Base-by-base conservation (phyloP, 2,113 vertebrate species). In the Microtus oregoni region DNA sequence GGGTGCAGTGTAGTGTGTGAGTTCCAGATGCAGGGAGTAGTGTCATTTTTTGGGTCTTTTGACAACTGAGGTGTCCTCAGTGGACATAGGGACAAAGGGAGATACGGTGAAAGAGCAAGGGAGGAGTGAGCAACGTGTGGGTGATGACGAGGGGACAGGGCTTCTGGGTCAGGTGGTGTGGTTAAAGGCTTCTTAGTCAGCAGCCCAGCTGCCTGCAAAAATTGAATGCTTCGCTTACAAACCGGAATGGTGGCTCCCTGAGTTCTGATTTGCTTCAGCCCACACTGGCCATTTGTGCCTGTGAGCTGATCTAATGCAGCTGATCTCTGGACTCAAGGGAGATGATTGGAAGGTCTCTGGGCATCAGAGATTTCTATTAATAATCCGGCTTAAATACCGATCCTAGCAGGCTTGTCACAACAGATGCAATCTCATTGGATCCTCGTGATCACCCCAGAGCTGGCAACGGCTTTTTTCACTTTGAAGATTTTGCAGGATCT, bases 171-270 rank as follows among this genome's bases (percentile, higher is more conserved):
- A 96, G 97, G 94, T 96, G 88, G 94, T 87, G 41, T 92, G 96
- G 97, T 97, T 96, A 95, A 94, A 76, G 95, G 65, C 68, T 90
- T 79, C 95, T 93, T 97, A 95, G 96, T 97, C 91, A 97, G 93
- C 90, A 94, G 94, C 93, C 94, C 97, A 97, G 97, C 95, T 97
- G 97, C 95, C 96, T 97, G 85, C 94, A 96, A 95, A 86, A 96
- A 87, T 68, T 44, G 91, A 96, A 92, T 85, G 95, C 91, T 94
- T 95, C 85, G 95, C 90, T 94, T 94, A 72, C 78, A 94, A 95
- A 89, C 78, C 55, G 67, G 92, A 94, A 85, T 94, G 44, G 1
- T 96, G 96, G 96, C 75, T 95, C 93, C 87, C 65, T 87, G 89
- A 93, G 52, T 96, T 95, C 95, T 68, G 97, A 96, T 89, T 93